These are phyloP conservation scores for Pantherophis alleghaniensis DNA, from an alignment of 2,797 vertebrate species.

Conservation along the genomic window DNA sequence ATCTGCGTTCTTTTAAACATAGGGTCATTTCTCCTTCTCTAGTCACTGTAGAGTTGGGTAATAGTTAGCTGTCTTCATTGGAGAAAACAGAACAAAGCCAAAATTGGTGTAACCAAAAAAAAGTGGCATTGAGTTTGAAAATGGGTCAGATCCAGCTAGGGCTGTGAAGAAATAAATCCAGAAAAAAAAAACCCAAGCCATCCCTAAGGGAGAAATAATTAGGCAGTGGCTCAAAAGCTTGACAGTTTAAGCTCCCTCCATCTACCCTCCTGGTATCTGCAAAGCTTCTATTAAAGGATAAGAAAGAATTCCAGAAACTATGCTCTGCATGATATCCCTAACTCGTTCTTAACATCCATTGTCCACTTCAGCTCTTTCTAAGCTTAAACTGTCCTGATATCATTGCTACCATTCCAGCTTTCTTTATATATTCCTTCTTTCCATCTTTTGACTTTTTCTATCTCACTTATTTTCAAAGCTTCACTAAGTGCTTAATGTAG, in stretches of 20 bases:
- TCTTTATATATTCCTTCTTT: neutral
- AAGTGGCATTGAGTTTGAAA: neutral
- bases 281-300: neutral
- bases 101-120: neutral
- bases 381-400: neutral
- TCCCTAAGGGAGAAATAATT: neutral
- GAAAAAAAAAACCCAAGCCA: neutral
- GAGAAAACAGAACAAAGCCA: neutral
- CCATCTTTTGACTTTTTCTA: neutral
- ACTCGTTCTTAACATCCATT: neutral
- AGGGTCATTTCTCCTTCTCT: neutral
- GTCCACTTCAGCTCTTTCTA: neutral
- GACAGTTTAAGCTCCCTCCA: neutral
- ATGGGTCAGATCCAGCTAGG: neutral
- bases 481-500: neutral
- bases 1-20: neutral
- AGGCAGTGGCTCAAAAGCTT: neutral
- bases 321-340: neutral
- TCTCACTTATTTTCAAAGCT: neutral
- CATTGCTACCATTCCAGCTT: neutral
- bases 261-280: neutral
- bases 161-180: neutral
- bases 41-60: neutral
- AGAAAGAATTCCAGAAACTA: neutral
- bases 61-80: neutral